Percentiles rank a stretch among this genome's conserved stretches.
These are phyloP conservation scores for Uria aalge DNA, from an alignment of 2,113 vertebrate species.

Conservation along the genomic window DNA sequence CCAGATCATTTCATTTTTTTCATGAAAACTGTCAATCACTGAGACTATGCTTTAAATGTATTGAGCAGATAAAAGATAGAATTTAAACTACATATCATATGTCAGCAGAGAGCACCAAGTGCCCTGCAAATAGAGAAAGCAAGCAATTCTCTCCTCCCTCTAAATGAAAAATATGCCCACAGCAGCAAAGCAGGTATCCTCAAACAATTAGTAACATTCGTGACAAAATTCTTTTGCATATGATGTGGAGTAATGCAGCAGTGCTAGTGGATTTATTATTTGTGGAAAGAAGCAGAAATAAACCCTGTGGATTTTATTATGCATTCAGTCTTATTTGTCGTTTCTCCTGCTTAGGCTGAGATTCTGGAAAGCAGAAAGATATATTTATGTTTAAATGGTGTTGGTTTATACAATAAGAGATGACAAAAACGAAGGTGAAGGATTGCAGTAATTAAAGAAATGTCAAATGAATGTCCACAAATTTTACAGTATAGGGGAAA, in stretches of 20 bases:
- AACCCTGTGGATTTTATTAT: neutral
- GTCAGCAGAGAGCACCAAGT: constrained; percentile 58
- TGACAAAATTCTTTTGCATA: neutral
- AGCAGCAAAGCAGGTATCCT: neutral
- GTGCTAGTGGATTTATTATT: neutral
- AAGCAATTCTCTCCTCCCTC: neutral
- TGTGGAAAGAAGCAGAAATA: neutral
- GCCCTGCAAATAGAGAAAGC: constrained; percentile 27
- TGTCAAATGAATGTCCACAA: neutral
- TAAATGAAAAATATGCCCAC: constrained; percentile 37
- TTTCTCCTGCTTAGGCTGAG: neutral
- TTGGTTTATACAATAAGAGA: neutral
- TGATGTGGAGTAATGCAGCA: neutral
- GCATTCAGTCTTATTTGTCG: neutral
- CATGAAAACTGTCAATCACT: constrained; percentile 70
- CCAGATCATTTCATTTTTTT: constrained; percentile 51
- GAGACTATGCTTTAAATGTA: constrained; percentile 69
- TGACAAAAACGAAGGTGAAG: neutral
- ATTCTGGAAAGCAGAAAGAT: neutral
- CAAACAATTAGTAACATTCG: constrained; percentile 46
- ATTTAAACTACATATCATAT: constrained; percentile 65
- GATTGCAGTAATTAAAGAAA: neutral
- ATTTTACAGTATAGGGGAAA: neutral
- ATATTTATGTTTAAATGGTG: neutral
- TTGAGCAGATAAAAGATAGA: constrained; percentile 66